Conservation (phyloP, 2,113 vertebrate genomes). For the Amphilophus citrinellus region DNA sequence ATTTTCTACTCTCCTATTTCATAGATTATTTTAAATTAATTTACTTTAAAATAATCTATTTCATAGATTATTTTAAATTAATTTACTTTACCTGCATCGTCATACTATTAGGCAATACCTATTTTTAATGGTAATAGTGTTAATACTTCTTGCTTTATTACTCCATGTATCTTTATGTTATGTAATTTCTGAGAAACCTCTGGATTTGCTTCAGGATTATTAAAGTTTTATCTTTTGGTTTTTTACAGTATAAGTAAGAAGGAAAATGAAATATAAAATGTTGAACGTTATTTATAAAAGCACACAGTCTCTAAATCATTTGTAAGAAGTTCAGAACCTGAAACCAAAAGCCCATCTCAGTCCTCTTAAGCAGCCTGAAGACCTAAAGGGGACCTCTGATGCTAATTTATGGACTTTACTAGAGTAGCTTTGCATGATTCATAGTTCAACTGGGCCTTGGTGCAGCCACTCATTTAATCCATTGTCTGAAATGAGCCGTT, state of each 20-base stretch:
- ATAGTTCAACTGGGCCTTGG: background rate
- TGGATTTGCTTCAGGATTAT: background rate
- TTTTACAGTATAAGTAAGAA: background rate
- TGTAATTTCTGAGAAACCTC: too few relatives aligned
- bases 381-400: background rate
- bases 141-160: too few relatives aligned
- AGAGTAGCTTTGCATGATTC: slow-evolving; percentile 10
- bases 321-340: background rate
- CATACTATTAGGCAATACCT: background rate
- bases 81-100: background rate
- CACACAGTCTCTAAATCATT: background rate
- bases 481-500: background rate
- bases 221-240: background rate
- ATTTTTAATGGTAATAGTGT: too few relatives aligned
- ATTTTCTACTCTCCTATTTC: background rate
- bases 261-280: background rate
- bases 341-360: background rate
- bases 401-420: background rate
- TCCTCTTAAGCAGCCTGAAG: background rate
- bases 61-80: background rate
- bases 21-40: background rate
- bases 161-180: too few relatives aligned
- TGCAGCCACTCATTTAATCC: background rate
- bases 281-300: background rate
- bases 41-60: background rate